Base-by-base conservation (phyloP, 1,140 invertebrate species). In the Magallana ariakensis region DNA sequence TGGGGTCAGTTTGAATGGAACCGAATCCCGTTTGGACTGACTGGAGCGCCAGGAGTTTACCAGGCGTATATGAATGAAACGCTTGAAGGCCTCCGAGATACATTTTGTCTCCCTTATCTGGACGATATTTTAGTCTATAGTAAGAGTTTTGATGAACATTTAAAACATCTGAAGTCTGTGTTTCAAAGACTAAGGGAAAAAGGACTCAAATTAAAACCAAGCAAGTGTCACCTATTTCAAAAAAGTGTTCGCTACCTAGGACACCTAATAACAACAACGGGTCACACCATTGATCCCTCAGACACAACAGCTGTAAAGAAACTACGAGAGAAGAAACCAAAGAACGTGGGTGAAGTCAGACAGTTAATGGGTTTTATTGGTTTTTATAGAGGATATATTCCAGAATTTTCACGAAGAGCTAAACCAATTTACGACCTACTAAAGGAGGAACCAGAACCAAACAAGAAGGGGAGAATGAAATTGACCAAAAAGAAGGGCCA, bases 281-380 rank as follows among this genome's bases (percentile, higher is more conserved):
- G 91, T 2, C 87, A 95, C 53, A 82, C 89, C 22, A 94, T 94
- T 62, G 92, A 93, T 89, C 92, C 93, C 16, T 90, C 88, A 22
- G 95, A 96, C 84, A 89, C 94, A 0, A 84, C 90, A 82, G 92
- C 94, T 5, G 94, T 96, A 16, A 9, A 86, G 53, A 91, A 92
- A n/a, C 87, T 95, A 3, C 89, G 90, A 62, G 89, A 88, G 46
- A 88, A 92, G n/a, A 33, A 26, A 54, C 90, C n/a, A 26, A 91
- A 87, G 80, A 94, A 87, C 83, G 86, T 93, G 6, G 93, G 93
- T 60, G 92, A 95, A 75, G 56, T 96, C 0, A 88, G 94, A 80
- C 56, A 92, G 54, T 95, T 96, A 85, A 53, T 96, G 1, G 95
- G 95, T 2, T 88, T 96, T 22, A 80, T 93, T 60, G 92, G 93